These are phyloP conservation scores for Dryococelus australis DNA, from an alignment of 2,888 invertebrate genomes.

Conservation along the genomic window DNA sequence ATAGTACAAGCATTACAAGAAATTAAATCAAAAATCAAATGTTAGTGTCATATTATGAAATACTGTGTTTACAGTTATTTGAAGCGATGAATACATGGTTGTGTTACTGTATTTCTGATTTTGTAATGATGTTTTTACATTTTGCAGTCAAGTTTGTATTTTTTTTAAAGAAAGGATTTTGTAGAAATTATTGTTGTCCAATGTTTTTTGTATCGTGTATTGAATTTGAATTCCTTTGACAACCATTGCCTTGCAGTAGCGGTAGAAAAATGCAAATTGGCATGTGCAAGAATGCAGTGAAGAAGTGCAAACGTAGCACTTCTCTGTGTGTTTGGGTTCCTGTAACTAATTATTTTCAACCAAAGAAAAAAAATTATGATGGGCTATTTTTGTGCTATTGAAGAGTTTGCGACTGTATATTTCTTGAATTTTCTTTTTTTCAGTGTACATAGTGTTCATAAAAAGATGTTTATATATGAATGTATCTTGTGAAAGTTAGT, in stretches of 20 bases:
- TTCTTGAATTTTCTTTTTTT: neutral
- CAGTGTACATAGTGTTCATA: neutral
- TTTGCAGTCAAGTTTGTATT: neutral
- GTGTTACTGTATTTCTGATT: neutral
- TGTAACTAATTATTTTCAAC: slow-evolving; percentile 16
- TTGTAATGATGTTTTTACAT: neutral
- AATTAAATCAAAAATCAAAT: neutral
- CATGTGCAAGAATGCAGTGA: neutral
- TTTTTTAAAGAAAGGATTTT: neutral
- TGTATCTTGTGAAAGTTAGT: neutral
- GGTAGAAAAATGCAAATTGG: neutral
- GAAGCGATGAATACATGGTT: neutral
- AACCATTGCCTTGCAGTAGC: neutral
- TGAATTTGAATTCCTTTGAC: neutral
- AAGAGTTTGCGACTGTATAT: neutral
- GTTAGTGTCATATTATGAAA: neutral
- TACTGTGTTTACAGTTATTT: neutral
- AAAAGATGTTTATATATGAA: neutral
- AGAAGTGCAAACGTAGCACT: neutral
- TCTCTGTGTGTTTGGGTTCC: neutral
- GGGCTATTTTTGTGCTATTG: neutral
- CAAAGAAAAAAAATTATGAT: slow-evolving; percentile 3
- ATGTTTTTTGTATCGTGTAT: neutral
- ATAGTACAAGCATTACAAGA: neutral
- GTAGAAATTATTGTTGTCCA: neutral